Evolutionary conservation across 2,888 invertebrate genomes (phyloP).

Genomic region (Leptinotarsa tumamoca): DNA sequence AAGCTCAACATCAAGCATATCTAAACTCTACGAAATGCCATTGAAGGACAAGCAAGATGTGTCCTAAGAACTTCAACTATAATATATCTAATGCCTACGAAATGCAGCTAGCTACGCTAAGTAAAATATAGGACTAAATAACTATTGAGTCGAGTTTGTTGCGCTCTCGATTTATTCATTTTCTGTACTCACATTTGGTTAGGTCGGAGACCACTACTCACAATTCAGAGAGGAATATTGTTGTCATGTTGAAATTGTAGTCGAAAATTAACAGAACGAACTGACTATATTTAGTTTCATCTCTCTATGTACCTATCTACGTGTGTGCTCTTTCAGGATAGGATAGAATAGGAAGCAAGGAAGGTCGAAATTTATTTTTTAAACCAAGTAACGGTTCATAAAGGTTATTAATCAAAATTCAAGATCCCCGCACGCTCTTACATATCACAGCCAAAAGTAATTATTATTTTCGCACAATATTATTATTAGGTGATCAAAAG

Average conservation of each 20-base stretch:
- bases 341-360: constrained; percentile 32
- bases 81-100: constrained; percentile 43
- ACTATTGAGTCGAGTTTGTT: constrained; percentile 11
- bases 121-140: constrained; percentile 32
- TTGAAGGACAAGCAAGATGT: constrained; percentile 57
- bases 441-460: no score
- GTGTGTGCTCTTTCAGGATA: constrained; percentile 59
- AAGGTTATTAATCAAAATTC: background rate
- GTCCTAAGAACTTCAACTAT: constrained; percentile 47
- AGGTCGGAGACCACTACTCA: constrained; percentile 36
- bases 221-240: background rate
- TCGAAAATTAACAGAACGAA: constrained; percentile 30
- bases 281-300: constrained; percentile 45
- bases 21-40: constrained; percentile 57
- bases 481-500: no score
- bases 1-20: constrained; percentile 56
- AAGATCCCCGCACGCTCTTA: background rate
- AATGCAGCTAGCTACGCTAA: constrained; percentile 51
- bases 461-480: no score
- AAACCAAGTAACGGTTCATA: background rate
- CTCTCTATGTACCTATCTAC: constrained; percentile 66
- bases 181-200: constrained; percentile 32
- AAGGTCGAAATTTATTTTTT: background rate
- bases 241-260: constrained; percentile 26
- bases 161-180: constrained; percentile 27